phyloP scores from a whole-genome alignment of 2,113 vertebrate genomes.

The Myodes glareolus region DNA sequence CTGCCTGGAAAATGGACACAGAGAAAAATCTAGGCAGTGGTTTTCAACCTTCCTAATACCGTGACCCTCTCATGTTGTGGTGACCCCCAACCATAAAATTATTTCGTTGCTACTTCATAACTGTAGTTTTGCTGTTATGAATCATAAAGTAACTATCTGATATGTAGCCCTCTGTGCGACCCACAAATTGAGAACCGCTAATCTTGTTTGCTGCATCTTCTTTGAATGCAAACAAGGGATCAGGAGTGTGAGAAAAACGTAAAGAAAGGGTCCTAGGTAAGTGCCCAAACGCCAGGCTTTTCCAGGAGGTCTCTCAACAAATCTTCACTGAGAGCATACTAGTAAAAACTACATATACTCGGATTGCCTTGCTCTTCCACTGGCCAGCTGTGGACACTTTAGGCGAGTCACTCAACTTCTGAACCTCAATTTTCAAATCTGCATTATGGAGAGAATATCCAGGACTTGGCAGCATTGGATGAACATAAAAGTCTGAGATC shows the following conservation, averaged over 20 bases:
- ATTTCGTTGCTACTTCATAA: too few relatives aligned
- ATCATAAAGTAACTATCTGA: neutral
- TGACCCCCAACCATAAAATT: neutral
- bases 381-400: neutral
- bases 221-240: neutral
- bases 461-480: neutral
- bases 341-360: neutral
- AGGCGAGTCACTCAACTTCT: neutral
- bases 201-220: too few relatives aligned
- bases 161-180: neutral
- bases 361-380: neutral
- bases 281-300: neutral
- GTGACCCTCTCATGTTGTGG: neutral
- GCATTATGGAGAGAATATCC: neutral
- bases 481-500: neutral
- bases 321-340: rapidly evolving
- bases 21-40: neutral
- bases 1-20: neutral
- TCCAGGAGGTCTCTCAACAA: neutral
- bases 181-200: neutral
- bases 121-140: neutral
- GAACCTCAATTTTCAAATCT: neutral
- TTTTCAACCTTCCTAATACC: neutral
- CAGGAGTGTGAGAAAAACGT: neutral
- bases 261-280: neutral